These are phyloP conservation scores for Volucella inanis DNA, from an alignment of 2,888 invertebrate genomes.

Conservation along the genomic window DNA sequence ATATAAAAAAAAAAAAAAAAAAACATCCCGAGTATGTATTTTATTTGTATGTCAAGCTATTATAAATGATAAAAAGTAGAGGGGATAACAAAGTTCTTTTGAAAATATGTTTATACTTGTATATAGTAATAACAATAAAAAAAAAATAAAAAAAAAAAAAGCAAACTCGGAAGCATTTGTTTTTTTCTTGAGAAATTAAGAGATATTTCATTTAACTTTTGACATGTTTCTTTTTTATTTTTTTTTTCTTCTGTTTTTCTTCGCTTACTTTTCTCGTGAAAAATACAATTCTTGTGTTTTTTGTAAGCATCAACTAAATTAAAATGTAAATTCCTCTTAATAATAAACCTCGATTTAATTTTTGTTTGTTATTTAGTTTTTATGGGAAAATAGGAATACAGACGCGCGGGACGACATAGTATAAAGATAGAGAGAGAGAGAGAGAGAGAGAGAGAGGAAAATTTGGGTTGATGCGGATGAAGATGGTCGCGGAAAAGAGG, in stretches of 20 bases:
- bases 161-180: slow-evolving; percentile 49
- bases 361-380: slow-evolving; percentile 13
- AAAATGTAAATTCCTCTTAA: slow-evolving; percentile 52
- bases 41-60: neutral
- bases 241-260: slow-evolving; percentile 2
- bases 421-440: neutral
- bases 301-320: slow-evolving; percentile 20
- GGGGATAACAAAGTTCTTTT: slow-evolving; percentile 40
- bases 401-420: slow-evolving; percentile 35
- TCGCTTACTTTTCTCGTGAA: slow-evolving; percentile 8
- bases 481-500: slow-evolving; percentile 37
- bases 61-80: slow-evolving; percentile 27
- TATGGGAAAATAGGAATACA: slow-evolving; percentile 20
- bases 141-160: neutral
- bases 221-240: neutral
- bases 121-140: neutral
- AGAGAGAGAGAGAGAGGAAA: slow-evolving; percentile 17
- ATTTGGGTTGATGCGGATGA: slow-evolving; percentile 11
- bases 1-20: no score
- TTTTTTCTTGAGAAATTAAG: slow-evolving; percentile 9
- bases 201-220: neutral
- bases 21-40: neutral
- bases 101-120: neutral
- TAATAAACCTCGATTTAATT: slow-evolving; percentile 66
- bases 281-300: slow-evolving; percentile 24